These are phyloP conservation scores for Pemphredon lugubris DNA, from an alignment of 2,888 invertebrate species.

Conservation along the genomic window DNA sequence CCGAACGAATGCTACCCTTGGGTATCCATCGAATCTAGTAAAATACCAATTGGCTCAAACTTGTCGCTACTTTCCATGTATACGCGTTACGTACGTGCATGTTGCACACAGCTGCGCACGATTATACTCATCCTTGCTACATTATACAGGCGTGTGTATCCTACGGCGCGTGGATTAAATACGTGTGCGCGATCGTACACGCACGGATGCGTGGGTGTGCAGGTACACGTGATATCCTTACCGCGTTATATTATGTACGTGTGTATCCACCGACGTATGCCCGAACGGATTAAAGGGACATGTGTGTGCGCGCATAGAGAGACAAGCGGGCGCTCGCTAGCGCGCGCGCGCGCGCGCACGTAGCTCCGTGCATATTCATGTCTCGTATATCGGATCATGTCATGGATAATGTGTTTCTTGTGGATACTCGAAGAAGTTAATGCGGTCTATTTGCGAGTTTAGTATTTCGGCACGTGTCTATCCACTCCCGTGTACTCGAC, in stretches of 20 bases:
- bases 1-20: no score
- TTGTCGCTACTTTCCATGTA: neutral
- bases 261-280: slow-evolving; percentile 36
- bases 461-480: neutral
- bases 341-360: neutral
- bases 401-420: slow-evolving; percentile 48
- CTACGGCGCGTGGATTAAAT: slow-evolving; percentile 35
- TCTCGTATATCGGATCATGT: slow-evolving; percentile 44
- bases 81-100: neutral
- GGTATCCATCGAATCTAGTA: no score
- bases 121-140: slow-evolving; percentile 36
- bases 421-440: slow-evolving; percentile 24
- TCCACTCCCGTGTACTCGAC: no score
- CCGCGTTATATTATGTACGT: slow-evolving; percentile 29
- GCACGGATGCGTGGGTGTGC: slow-evolving; percentile 6
- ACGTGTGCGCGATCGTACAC: slow-evolving; percentile 2
- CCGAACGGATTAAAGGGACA: slow-evolving; percentile 53
- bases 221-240: slow-evolving; percentile 9
- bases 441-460: slow-evolving; percentile 5
- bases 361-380: slow-evolving; percentile 44
- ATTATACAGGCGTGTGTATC: slow-evolving; percentile 42
- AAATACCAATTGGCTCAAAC: no score
- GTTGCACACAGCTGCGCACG: slow-evolving; percentile 23
- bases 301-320: slow-evolving; percentile 10
- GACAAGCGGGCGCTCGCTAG: slow-evolving; percentile 18